Percentiles rank a stretch among this genome's conserved stretches.
Conservation (phyloP, 2,888 invertebrate species). For the Mythimna impura region DNA sequence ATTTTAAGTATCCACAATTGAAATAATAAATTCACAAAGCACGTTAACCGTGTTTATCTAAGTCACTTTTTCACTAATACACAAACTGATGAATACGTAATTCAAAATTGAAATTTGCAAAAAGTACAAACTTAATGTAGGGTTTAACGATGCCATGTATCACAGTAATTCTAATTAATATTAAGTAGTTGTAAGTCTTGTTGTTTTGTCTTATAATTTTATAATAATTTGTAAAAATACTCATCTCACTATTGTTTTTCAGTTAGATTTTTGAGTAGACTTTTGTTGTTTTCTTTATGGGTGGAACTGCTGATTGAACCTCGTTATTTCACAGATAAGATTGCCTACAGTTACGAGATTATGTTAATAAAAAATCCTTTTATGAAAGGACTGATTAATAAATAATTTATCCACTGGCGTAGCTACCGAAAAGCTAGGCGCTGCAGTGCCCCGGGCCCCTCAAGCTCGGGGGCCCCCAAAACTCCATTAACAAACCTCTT, state of each 20-base stretch:
- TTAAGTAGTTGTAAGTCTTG: slow-evolving; percentile 54
- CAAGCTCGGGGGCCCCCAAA: no score
- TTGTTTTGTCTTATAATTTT: slow-evolving; percentile 48
- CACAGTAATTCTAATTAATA: slow-evolving; percentile 64
- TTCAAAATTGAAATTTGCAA: slow-evolving; percentile 58
- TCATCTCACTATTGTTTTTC: slow-evolving; percentile 43
- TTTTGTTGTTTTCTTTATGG: slow-evolving; percentile 24
- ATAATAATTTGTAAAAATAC: slow-evolving; percentile 59
- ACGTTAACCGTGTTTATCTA: slow-evolving; percentile 53
- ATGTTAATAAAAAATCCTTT: neutral
- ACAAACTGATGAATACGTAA: slow-evolving; percentile 58
- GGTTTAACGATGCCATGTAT: slow-evolving; percentile 82
- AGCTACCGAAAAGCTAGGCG: no score
- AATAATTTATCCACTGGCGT: neutral
- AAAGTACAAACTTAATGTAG: slow-evolving; percentile 82
- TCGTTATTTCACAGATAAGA: neutral
- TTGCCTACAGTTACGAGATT: neutral
- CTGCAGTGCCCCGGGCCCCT: no score
- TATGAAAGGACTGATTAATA: neutral
- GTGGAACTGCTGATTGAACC: slow-evolving; percentile 33
- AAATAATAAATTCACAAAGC: slow-evolving; percentile 31
- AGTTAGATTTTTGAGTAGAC: slow-evolving; percentile 24
- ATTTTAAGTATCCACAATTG: slow-evolving; percentile 7
- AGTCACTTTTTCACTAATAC: slow-evolving; percentile 59
- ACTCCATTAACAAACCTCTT: no score